Evolutionary conservation across 1,140 invertebrate species (phyloP).

Genomic region (Euura saliciscinereae): DNA sequence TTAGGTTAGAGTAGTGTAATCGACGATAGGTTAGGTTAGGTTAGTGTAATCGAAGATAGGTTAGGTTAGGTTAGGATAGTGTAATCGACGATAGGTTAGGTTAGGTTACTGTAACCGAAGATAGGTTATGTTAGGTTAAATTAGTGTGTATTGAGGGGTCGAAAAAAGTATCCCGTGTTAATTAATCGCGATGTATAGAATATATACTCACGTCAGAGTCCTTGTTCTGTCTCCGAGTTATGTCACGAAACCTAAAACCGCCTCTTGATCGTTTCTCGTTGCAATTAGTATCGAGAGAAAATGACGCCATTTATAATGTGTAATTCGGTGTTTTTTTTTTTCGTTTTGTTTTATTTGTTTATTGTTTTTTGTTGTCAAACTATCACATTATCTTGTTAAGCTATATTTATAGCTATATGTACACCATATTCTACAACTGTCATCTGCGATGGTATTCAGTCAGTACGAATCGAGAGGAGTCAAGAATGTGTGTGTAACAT

Average conservation of each 20-base stretch:
- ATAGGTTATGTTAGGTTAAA: background rate
- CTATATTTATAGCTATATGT: no score
- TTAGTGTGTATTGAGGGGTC: background rate
- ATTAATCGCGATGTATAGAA: background rate
- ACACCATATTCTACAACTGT: no score
- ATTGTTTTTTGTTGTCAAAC: no score
- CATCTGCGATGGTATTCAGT: no score
- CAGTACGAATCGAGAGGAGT: no score
- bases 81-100: background rate
- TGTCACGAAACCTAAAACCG: constrained; percentile 52
- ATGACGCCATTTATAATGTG: background rate
- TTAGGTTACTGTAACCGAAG: background rate
- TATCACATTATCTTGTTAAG: no score
- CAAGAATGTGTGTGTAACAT: no score
- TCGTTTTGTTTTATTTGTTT: no score
- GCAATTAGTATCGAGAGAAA: constrained; percentile 45
- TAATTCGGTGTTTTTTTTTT: background rate
- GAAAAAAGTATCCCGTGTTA: background rate
- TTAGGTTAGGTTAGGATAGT: background rate
- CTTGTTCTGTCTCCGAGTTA: constrained; percentile 59
- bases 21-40: no score
- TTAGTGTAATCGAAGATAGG: background rate
- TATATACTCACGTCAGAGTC: constrained; percentile 60
- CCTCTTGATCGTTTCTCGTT: constrained; percentile 49
- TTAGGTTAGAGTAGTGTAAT: no score